Evolutionary conservation across 2,113 vertebrate species (phyloP).

Genomic region (Eudyptes chrysolophus): DNA sequence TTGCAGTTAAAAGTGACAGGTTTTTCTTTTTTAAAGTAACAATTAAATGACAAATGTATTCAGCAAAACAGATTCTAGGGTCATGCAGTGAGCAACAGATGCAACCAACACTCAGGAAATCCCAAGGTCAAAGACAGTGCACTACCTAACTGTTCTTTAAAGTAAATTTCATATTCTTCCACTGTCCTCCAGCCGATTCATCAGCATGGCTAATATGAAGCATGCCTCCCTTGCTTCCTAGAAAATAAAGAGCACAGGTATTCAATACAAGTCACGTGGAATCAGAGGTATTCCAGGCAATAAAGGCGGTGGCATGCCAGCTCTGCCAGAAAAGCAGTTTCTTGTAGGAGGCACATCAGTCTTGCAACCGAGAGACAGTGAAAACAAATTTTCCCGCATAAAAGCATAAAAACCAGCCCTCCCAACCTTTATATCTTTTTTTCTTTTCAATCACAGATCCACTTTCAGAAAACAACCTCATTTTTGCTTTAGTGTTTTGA

Average conservation of each 20-base stretch:
- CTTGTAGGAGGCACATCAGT: background rate
- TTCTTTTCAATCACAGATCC: background rate
- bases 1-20: background rate
- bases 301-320: background rate
- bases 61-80: background rate
- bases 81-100: background rate
- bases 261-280: background rate
- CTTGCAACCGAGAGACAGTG: background rate
- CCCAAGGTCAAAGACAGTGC: background rate
- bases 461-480: background rate
- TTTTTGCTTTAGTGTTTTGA: background rate
- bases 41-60: background rate
- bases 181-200: background rate
- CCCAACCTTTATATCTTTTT: background rate
- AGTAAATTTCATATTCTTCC: background rate
- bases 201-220: background rate
- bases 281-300: background rate
- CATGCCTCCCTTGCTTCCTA: background rate
- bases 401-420: background rate
- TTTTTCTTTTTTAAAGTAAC: background rate
- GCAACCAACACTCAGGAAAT: background rate
- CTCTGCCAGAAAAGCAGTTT: background rate
- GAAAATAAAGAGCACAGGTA: background rate
- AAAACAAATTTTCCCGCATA: background rate
- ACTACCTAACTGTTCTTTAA: background rate